Evolutionary conservation across 2,888 invertebrate genomes (phyloP).

Genomic region (Drosophila falleni): DNA sequence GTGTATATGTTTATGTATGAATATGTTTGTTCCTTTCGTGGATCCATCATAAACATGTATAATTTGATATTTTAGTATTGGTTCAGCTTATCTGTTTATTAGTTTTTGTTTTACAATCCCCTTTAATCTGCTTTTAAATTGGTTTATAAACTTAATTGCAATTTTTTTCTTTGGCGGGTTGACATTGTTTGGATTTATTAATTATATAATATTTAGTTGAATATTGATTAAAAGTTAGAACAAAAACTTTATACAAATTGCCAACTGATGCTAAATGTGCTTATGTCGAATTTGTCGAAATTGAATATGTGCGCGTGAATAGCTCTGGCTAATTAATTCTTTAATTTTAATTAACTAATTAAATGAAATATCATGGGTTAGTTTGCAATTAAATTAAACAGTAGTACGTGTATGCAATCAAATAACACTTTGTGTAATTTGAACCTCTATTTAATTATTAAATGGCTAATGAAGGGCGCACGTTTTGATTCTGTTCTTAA

Average conservation of each 20-base stretch:
- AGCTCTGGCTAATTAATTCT: slow-evolving; percentile 58
- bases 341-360: slow-evolving; percentile 63
- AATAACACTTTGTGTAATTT: slow-evolving; percentile 27
- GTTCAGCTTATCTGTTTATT: slow-evolving; percentile 17
- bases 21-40: slow-evolving; percentile 39
- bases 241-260: slow-evolving; percentile 23
- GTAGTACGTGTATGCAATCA: slow-evolving; percentile 21
- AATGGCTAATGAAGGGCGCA: slow-evolving; percentile 23
- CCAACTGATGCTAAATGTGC: slow-evolving; percentile 41
- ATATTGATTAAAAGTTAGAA: slow-evolving; percentile 28
- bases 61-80: slow-evolving; percentile 34
- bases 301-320: slow-evolving; percentile 18
- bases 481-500: slow-evolving; percentile 3
- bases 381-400: slow-evolving; percentile 48
- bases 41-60: slow-evolving; percentile 33
- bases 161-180: slow-evolving; percentile 69
- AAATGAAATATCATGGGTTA: slow-evolving; percentile 40
- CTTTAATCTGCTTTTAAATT: slow-evolving; percentile 26
- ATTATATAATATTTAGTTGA: slow-evolving; percentile 42
- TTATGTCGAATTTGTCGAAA: slow-evolving; percentile 20
- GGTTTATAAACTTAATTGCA: slow-evolving; percentile 53
- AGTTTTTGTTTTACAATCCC: slow-evolving; percentile 27
- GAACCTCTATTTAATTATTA: slow-evolving; percentile 20
- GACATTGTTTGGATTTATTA: slow-evolving; percentile 57
- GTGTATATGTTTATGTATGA: slow-evolving; percentile 30